A percentile compares a stretch with the other conserved stretches of the same genome.
Evolutionary conservation across 1,140 invertebrate genomes (phyloP).

Genomic region (Cylas formicarius): DNA sequence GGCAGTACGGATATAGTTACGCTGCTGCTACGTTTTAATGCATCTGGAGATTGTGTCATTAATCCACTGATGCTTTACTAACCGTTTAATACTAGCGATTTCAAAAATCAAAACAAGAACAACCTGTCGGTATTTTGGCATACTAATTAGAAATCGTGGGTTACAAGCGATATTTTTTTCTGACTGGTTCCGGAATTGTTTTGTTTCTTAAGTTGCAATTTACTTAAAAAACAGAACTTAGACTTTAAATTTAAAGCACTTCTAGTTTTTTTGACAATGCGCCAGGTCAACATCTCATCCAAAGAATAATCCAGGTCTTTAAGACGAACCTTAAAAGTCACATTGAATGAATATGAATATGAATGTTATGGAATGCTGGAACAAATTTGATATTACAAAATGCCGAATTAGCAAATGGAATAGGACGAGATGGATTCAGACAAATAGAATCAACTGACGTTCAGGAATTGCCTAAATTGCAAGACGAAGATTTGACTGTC

Average conservation of each 20-base stretch:
- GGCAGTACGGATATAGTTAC: constrained; percentile 39
- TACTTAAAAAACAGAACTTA: constrained; percentile 20
- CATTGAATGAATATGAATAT: constrained; percentile 10
- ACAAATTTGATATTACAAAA: constrained; percentile 15
- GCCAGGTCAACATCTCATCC: constrained; percentile 18
- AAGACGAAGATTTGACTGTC: constrained; percentile 35
- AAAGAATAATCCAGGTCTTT: constrained; percentile 38
- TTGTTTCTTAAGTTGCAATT: constrained; percentile 23
- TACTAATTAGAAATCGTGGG: constrained; percentile 14
- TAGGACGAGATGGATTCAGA: constrained; percentile 37
- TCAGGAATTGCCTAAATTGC: constrained; percentile 32
- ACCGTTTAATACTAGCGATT: constrained; percentile 16
- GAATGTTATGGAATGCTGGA: constrained; percentile 17
- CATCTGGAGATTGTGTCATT: constrained; percentile 15
- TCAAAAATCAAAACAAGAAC: constrained; percentile 19
- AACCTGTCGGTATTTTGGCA: constrained; percentile 12
- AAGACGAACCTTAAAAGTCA: constrained; percentile 19
- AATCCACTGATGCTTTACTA: constrained; percentile 17
- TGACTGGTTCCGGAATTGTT: constrained; percentile 26
- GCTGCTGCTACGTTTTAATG: constrained; percentile 13
- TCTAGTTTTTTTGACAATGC: constrained; percentile 42
- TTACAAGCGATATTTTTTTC: constrained; percentile 14
- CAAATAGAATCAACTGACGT: constrained; percentile 38
- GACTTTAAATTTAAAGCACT: constrained; percentile 21
- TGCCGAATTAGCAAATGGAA: constrained; percentile 22